Percentiles rank a stretch among this genome's conserved stretches.
These are phyloP conservation scores for Heptranchias perlo DNA, from an alignment of 2,113 vertebrate species.

Conservation along the genomic window DNA sequence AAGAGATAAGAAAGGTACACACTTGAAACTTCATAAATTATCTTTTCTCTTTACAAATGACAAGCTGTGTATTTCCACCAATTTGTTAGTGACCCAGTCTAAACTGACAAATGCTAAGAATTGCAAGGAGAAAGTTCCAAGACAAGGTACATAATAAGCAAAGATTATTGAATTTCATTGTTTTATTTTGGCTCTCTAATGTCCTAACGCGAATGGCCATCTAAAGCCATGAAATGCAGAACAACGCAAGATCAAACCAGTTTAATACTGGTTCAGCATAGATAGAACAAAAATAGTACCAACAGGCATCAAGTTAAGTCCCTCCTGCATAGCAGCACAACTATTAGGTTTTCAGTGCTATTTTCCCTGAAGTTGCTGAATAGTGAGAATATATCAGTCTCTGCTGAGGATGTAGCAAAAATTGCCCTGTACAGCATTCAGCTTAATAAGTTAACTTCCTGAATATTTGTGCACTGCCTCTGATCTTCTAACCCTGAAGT, in stretches of 20 bases:
- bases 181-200: not conserved
- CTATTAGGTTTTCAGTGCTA: not conserved
- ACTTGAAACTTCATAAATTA: not conserved
- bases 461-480: not conserved
- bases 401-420: not conserved
- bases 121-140: not conserved
- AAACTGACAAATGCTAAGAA: not conserved
- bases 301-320: not conserved
- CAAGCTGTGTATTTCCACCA: not conserved
- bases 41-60: not conserved
- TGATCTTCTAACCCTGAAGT: not conserved
- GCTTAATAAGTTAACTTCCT: not conserved
- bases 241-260: not conserved
- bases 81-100: not conserved
- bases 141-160: not conserved
- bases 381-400: not conserved
- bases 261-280: not conserved
- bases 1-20: too few species aligned
- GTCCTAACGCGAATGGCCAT: not conserved
- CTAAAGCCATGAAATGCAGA: not conserved
- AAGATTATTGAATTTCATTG: not conserved
- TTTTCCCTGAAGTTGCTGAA: not conserved
- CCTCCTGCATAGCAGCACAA: not conserved
- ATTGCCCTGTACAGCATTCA: not conserved
- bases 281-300: not conserved